These are phyloP conservation scores for Drosophila aff. DNA, from an alignment of 1,140 invertebrate genomes.

Conservation along the genomic window DNA sequence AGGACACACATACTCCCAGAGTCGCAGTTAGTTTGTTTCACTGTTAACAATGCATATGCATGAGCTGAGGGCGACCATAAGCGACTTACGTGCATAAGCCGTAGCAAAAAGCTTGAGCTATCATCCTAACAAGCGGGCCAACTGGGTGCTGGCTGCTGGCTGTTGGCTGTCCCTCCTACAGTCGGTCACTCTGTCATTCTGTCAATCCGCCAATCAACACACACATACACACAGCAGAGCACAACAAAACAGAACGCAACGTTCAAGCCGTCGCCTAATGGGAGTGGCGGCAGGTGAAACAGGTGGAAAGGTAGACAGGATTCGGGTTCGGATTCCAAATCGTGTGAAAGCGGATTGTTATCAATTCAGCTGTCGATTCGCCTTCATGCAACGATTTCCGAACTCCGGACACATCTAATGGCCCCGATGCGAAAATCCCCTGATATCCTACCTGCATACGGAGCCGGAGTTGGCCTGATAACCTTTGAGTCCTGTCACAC, in stretches of 20 bases:
- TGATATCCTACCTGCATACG: slow-evolving; percentile 29
- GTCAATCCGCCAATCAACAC: slow-evolving; percentile 43
- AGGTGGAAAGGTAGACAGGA: slow-evolving; percentile 15
- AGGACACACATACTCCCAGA: slow-evolving; percentile 4
- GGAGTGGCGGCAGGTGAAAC: slow-evolving; percentile 4
- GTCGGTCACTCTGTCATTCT: slow-evolving; percentile 30
- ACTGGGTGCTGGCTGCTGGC: slow-evolving; percentile 4
- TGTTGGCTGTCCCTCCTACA: slow-evolving; percentile 10
- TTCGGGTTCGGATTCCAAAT: slow-evolving; percentile 30
- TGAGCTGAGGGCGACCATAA: slow-evolving; percentile 73
- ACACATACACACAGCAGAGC: slow-evolving; percentile 4
- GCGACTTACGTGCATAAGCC: slow-evolving; percentile 81
- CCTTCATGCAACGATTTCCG: slow-evolving; percentile 25
- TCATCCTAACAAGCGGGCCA: slow-evolving; percentile 67
- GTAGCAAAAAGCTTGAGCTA: slow-evolving; percentile 67
- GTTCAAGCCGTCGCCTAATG: slow-evolving; percentile 15
- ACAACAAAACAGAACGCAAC: neutral
- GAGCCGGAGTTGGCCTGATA: slow-evolving; percentile 3
- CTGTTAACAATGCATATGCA: slow-evolving; percentile 55
- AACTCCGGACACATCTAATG: slow-evolving; percentile 39
- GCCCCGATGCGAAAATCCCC: slow-evolving; percentile 48
- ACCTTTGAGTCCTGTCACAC: slow-evolving; percentile 20
- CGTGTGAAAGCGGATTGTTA: slow-evolving; percentile 64
- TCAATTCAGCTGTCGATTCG: slow-evolving; percentile 62
- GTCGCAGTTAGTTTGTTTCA: slow-evolving; percentile 45